phyloP scores from a whole-genome alignment of 2,797 vertebrate species.

The Sebastes miniatus region DNA sequence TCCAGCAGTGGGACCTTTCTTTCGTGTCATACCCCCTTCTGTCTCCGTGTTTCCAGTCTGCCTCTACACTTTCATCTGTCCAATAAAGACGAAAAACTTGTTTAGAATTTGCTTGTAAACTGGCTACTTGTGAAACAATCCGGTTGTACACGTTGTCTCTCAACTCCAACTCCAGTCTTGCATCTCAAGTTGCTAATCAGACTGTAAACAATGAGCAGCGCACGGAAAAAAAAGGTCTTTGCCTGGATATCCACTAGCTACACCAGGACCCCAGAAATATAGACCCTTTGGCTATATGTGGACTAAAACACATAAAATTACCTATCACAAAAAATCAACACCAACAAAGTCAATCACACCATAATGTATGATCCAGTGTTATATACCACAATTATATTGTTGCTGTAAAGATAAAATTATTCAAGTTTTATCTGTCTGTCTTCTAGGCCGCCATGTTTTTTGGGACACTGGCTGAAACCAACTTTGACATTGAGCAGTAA shows the following conservation, averaged over 20 bases:
- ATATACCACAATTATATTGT: too few relatives aligned
- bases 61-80: background rate
- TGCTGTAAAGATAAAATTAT: background rate
- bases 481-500: conserved; percentile 68
- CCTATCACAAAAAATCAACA: background rate
- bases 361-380: background rate
- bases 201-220: too few relatives aligned
- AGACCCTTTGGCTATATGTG: background rate
- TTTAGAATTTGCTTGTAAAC: too few relatives aligned
- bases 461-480: conserved; percentile 8
- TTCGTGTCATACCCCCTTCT: background rate
- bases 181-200: too few relatives aligned
- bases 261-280: too few relatives aligned
- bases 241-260: too few relatives aligned
- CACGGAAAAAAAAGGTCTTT: too few relatives aligned
- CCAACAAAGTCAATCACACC: background rate
- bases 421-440: background rate
- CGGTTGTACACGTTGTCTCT: too few relatives aligned
- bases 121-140: too few relatives aligned
- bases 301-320: background rate
- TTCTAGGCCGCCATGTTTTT: conserved; percentile 72
- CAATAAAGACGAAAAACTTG: background rate
- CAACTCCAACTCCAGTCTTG: too few relatives aligned
- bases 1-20: background rate
- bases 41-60: background rate